Evolutionary conservation across 1,140 invertebrate species (phyloP), one percentile per base, ranked within the genome.

Genomic region (Lepidostoma basale): DNA sequence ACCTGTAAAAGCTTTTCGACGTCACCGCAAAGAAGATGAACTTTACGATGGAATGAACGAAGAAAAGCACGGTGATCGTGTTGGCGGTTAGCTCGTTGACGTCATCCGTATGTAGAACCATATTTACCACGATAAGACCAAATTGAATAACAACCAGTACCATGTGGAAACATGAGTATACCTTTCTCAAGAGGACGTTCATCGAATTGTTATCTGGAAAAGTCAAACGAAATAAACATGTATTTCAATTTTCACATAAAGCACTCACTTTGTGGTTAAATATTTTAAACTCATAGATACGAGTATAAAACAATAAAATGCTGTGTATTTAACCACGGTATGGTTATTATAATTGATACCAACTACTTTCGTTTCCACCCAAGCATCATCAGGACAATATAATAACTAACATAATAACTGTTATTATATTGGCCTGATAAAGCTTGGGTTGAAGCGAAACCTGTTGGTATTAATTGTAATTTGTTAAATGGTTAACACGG

Each of bases 71-170:
- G 0, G 91, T 94, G 33, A 94, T 91, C 14, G 91, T 92, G 68
- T 92, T 92, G 0, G 90, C 90, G 0, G 91, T 91, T 44, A 93
- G 79, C 76, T 92, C 89, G 75, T 92, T 92, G 0, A 92, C 89
- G 73, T 92, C 90, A n/a, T 88, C 89, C 1, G 87, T 85, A 76
- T 92, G 88, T 22, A 86, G 44, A 0, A 88, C 83, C 79, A 92
- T 81, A 75, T 92, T 93, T 16, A 87, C 82, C 9, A 84, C 84
- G 71, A 90, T 87, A 3, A 86, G 85, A 18, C 81, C 76, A 72
- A 87, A 90, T 77, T 92, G 88, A 0, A 88, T 30, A 1, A 90
- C 63, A n/a, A 91, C 79, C 14, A 92, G 63, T 1, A 89, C 39
- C 2, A 90, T 77, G 73, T 90, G 87, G 1, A 87, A 75, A 39